phyloP scores from a whole-genome alignment of 2,888 invertebrate genomes.

The Synanthedon myopaeformis region DNA sequence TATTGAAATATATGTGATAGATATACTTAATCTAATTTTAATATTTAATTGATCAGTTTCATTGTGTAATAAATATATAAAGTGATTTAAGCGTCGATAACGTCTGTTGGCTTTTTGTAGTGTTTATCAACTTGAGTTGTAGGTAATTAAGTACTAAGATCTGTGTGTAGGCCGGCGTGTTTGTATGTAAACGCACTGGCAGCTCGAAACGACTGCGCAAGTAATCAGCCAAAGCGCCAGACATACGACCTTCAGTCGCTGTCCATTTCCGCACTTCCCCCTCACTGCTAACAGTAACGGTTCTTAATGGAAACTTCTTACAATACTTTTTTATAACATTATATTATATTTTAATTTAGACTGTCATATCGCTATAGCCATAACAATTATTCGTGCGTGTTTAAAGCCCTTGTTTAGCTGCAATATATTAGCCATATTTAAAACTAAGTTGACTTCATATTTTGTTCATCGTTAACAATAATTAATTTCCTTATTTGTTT shows the following conservation, averaged over 20 bases:
- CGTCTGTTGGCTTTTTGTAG: slow-evolving; percentile 22
- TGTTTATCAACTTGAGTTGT: slow-evolving; percentile 12
- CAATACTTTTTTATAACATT: background rate
- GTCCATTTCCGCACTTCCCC: slow-evolving; percentile 27
- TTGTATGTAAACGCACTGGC: too few relatives aligned
- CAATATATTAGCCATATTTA: too few relatives aligned
- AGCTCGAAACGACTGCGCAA: slow-evolving; percentile 10
- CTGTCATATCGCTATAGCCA: background rate
- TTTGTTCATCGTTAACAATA: too few relatives aligned
- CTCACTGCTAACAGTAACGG: slow-evolving; percentile 1
- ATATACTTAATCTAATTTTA: slow-evolving; percentile 2
- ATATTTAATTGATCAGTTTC: slow-evolving; percentile 10
- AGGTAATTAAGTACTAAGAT: background rate
- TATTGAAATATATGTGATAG: slow-evolving; percentile 3
- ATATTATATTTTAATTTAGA: background rate
- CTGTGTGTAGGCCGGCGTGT: background rate
- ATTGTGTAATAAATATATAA: slow-evolving; percentile 20
- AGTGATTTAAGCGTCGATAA: slow-evolving; percentile 6
- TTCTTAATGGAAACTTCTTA: background rate
- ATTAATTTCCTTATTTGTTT: too few relatives aligned
- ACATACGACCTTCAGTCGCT: slow-evolving; percentile 20
- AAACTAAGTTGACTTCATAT: too few relatives aligned
- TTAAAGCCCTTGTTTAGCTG: too few relatives aligned
- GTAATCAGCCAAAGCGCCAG: slow-evolving; percentile 8
- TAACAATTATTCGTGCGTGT: slow-evolving; percentile 1